Evolutionary conservation across 2,888 invertebrate species (phyloP), one percentile per base, ranked within the genome.

Genomic region (Drosophila mimetica): DNA sequence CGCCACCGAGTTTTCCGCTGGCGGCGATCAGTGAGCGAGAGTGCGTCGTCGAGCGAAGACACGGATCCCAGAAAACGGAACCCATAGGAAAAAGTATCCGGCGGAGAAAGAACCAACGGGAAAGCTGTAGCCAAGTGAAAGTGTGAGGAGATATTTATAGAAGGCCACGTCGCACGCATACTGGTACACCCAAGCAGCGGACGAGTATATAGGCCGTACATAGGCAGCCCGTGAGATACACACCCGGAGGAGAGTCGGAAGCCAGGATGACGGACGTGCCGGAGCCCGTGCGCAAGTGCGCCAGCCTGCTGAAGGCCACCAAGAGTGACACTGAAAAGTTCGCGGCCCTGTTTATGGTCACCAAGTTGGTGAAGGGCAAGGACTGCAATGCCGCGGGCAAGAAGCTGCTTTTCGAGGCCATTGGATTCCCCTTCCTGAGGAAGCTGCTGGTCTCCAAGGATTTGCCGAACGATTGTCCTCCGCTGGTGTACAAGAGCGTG

Each of bases 281-380:
- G 76, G 97, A 97, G 88, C 94, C 95, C 71, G 96, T 97, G 74
- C 95, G 96, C 91, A 96, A 97, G 93, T 97, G 97, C 92, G 94
- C 95, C 79, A 94, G 94, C 71, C 95, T 97, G 86, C 91, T 98
- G 77, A 95, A 96, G 91, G 94, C 94, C 87, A 96, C 97, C 11
- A 94, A 94, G 86, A 95, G 94, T 90, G 97, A 98, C 91, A 97
- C 97, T 0, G 97, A 97, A 91, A 97, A 97, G 91, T 97, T 98
- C 91, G 97, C 97, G 39, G 97, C 96, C 1, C 93, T 98, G 51
- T 97, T 97, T 91, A 96, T 97, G 95, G 97, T 97, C 54, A 97
- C 97, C 2, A 98, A 97, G 91, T 92, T 97, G 55, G 95, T 97
- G 37, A 96, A 96, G 91, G 95, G 95, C 75, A 96, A 96, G 89